Percentiles rank a stretch among this genome's conserved stretches.
Conservation (phyloP, 2,888 invertebrate genomes). For the Cosmia trapezina region DNA sequence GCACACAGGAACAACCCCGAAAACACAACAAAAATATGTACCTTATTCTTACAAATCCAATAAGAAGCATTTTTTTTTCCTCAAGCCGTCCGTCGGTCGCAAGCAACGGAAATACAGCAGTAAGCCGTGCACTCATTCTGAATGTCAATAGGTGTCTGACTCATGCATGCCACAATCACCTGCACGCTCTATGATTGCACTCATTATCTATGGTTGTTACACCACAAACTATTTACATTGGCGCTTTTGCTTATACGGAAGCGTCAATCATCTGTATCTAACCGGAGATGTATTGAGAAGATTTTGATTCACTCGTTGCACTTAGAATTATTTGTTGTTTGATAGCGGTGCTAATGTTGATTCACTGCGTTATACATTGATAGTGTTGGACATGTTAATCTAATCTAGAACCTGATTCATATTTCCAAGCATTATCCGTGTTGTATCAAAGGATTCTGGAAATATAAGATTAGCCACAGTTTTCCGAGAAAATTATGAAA, state of each 20-base stretch:
- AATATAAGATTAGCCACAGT: conserved; percentile 33
- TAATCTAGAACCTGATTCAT: conserved; percentile 69
- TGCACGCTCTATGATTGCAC: conserved; percentile 65
- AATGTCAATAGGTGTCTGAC: conserved; percentile 77
- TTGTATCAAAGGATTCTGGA: conserved; percentile 55
- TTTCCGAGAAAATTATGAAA: conserved; percentile 49
- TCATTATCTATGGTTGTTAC: conserved; percentile 63
- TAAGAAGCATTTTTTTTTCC: conserved; percentile 40
- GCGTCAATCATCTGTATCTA: conserved; percentile 19
- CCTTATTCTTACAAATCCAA: conserved; percentile 5
- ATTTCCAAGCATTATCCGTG: conserved; percentile 60
- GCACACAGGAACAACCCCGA: background rate
- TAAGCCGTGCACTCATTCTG: conserved; percentile 63
- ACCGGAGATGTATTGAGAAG: conserved; percentile 28
- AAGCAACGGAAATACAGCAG: conserved; percentile 63
- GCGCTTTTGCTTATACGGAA: conserved; percentile 51
- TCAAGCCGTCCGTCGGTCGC: conserved; percentile 9
- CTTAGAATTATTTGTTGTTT: conserved; percentile 19
- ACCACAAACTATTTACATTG: conserved; percentile 57
- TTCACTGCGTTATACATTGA: conserved; percentile 58
- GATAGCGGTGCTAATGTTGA: conserved; percentile 46
- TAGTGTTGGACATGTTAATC: conserved; percentile 63
- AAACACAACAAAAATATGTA: conserved; percentile 1
- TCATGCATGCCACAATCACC: conserved; percentile 75
- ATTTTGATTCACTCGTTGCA: conserved; percentile 11